Base-by-base conservation (phyloP, 2,888 invertebrate species). In the Cerceris rybyensis region DNA sequence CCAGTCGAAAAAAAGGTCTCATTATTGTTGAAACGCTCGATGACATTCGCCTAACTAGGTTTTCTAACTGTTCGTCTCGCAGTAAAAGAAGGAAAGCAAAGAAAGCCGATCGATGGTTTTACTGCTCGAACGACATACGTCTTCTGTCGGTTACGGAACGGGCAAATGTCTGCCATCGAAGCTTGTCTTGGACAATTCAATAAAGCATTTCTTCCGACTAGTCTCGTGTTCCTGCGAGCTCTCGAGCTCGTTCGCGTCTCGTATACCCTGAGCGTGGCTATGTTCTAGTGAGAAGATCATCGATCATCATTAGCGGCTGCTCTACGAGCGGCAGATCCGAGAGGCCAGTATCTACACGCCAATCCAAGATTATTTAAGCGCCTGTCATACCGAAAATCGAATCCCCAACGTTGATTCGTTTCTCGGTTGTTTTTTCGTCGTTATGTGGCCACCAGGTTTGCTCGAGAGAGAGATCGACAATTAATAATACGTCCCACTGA, bases 221-320 rank as follows among this genome's bases (percentile, higher is more conserved):
- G 71, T 46, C 52, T 46, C 68, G 55, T 76, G 67, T 64, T 54
- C 64, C 52, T 13, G 71, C 68, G 57, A 65, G 60, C 77, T 70
- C 61, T 46, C 63, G n/a, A 49, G 54, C 71, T 74, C 50, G 74
- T 69, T 69, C 74, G 65, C 69, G 43, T 55, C 69, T 71, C 60
- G 69, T 72, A 67, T 76, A 75, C 59, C 58, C 16, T 17, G 65
- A 13, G 50, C 60, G 39, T 70, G 74, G 70, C 69, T 73, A 46
- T 85, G 76, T 84, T 74, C 79, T 78, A 80, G 87, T 80, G 86
- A 87, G 83, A 84, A 84, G 75, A 86, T 81, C 81, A 87, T 88
- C 86, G 84, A 88, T 88, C 88, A 88, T 88, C 87, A 88, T 88
- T 87, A 88, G 86, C 78, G 81, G 76, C 57, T 75, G 75, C 75